Base-by-base conservation (phyloP, 2,113 vertebrate genomes). In the Pholis gunnellus region DNA sequence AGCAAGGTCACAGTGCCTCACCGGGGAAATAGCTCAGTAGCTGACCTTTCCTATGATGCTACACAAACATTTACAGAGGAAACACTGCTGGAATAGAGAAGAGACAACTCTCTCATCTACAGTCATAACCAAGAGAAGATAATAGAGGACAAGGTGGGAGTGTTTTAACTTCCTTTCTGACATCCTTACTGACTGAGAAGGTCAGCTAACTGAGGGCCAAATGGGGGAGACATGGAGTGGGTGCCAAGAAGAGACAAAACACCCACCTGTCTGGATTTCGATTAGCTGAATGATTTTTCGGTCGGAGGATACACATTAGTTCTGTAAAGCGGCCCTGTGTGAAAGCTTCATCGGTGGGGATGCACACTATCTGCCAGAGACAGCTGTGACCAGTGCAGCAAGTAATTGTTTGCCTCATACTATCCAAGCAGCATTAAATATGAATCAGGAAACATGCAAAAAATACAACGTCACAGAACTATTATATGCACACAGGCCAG, bases 41-140 rank as follows among this genome's bases (percentile, higher is more conserved):
- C 60, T 88, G 85, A 75, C 85, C 87, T 91, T 85, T 84, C 27
- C 46, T 71, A 48, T 48, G 68, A 82, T 42, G 75, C 48, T 54
- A 83, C 52, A 64, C 64, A 42, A 71, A 87, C 67, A 63, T 68
- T 73, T 82, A 77, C 56, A 57, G 60, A 75, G 73, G 42, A 87
- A 82, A 83, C 77, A 63, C 31, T 34, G 60, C 13, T 11, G 25
- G 34, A 67, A 78, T 20, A 42, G 73, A 78, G 54, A 57, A 2
- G 29, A 42, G 36, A 38, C 38, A 40, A 52, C 29, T 71, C 66
- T 50, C 72, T 77, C 40, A 36, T 77, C 57, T 29, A 2, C 29
- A 65, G 44, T 59, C 70, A 78, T 40, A 75, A 59, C 71, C 38
- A 40, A 44, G 59, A 75, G 22, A 40, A 73, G 75, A 71, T 81